Conservation (phyloP, 2,113 vertebrate genomes). For the Elaphurus davidianus region DNA sequence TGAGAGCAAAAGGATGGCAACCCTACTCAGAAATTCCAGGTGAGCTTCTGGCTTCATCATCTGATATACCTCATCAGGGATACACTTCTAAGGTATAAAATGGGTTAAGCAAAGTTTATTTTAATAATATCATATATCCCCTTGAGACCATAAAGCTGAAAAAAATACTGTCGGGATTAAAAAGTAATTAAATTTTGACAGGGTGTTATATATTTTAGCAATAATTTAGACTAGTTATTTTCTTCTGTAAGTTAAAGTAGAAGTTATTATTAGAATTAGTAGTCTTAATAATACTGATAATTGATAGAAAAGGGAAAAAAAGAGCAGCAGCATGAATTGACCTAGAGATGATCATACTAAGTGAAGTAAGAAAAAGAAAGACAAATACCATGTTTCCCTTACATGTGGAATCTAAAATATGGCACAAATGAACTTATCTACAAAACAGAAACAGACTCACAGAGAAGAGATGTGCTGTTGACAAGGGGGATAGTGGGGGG, state of each 20-base stretch:
- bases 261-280: not conserved
- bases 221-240: not conserved
- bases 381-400: not conserved
- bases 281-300: not conserved
- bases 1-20: not conserved
- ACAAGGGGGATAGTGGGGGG: not conserved
- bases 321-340: not conserved
- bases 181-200: not conserved
- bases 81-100: not conserved
- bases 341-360: not conserved
- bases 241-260: not conserved
- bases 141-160: not conserved
- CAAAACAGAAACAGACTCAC: not conserved
- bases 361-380: not conserved
- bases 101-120: not conserved
- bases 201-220: not conserved
- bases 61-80: not conserved
- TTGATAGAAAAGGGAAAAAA: not conserved
- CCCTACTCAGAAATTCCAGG: not conserved
- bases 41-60: not conserved
- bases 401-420: not conserved
- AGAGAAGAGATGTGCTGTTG: not conserved
- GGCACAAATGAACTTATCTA: not conserved
- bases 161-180: not conserved
- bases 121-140: not conserved